Evolutionary conservation across 2,888 invertebrate genomes (phyloP).

Genomic region (Drosophila anomalata): DNA sequence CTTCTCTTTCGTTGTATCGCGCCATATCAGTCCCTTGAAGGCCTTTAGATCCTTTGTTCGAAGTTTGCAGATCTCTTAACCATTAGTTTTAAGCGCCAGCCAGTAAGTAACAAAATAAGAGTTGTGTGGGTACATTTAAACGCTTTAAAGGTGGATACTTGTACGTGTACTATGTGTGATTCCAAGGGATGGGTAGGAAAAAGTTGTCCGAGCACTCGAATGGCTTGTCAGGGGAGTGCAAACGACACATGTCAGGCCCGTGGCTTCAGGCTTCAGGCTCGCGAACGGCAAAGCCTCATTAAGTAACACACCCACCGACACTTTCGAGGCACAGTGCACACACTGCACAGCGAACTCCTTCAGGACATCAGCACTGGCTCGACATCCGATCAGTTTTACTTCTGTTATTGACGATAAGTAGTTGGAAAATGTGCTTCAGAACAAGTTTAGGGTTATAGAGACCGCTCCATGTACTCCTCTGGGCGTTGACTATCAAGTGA

Average conservation of each 20-base stretch:
- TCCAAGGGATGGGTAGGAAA: constrained; percentile 6
- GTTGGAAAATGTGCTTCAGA: too few species aligned
- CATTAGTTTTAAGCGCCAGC: too few species aligned
- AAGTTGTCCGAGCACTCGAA: constrained; percentile 43
- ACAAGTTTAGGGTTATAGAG: too few species aligned
- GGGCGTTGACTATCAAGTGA: too few species aligned
- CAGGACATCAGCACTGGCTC: background rate
- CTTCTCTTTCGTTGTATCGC: background rate
- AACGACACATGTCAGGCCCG: constrained; percentile 70
- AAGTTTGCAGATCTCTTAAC: too few species aligned
- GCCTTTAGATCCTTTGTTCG: too few species aligned
- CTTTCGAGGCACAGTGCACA: constrained; percentile 4
- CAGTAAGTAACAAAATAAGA: too few species aligned
- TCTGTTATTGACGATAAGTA: too few species aligned
- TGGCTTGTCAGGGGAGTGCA: constrained; percentile 64
- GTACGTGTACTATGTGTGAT: constrained; percentile 53
- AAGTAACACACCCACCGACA: constrained; percentile 45
- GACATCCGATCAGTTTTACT: constrained; percentile 27
- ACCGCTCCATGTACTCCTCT: too few species aligned
- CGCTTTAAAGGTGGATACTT: constrained; percentile 54
- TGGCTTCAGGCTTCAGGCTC: constrained; percentile 36
- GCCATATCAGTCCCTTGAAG: too few species aligned
- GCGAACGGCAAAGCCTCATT: constrained; percentile 59
- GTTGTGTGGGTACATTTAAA: too few species aligned
- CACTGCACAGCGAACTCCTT: background rate